phyloP scores from a whole-genome alignment of 2,797 vertebrate species.

The Phalloptychus januarius region DNA sequence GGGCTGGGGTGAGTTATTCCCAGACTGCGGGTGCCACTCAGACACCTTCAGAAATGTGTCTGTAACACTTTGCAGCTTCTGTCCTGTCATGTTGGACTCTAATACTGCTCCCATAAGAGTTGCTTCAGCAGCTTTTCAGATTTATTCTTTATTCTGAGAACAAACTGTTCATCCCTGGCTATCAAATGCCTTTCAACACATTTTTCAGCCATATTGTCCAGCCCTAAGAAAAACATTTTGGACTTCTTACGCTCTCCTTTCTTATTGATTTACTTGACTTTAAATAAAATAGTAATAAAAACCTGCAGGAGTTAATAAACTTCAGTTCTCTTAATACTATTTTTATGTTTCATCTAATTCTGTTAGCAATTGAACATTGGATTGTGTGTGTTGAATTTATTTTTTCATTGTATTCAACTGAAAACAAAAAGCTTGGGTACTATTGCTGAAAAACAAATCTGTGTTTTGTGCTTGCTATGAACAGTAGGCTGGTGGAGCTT shows the following conservation, averaged over 20 bases:
- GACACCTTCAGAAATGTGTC: background rate
- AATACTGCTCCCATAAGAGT: background rate
- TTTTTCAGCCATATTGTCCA: no score
- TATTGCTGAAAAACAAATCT: background rate
- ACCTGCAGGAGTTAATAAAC: background rate
- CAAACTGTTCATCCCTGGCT: no score
- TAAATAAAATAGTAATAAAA: background rate
- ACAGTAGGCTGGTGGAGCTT: conserved; percentile 66
- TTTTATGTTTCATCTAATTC: background rate
- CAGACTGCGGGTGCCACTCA: background rate
- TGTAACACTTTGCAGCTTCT: background rate
- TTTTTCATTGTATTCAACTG: background rate
- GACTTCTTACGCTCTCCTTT: background rate
- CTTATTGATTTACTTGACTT: background rate
- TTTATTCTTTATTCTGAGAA: background rate
- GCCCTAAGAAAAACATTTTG: background rate
- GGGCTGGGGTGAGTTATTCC: background rate
- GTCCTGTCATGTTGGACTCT: background rate
- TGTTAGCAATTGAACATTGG: background rate
- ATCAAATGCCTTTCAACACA: no score
- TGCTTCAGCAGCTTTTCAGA: background rate
- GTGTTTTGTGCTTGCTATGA: conserved; percentile 16
- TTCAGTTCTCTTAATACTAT: no score
- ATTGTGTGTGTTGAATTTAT: background rate
- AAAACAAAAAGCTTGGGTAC: background rate